These are phyloP conservation scores for Cebus imitator DNA, from an alignment of 2,113 vertebrate genomes.

Conservation along the genomic window DNA sequence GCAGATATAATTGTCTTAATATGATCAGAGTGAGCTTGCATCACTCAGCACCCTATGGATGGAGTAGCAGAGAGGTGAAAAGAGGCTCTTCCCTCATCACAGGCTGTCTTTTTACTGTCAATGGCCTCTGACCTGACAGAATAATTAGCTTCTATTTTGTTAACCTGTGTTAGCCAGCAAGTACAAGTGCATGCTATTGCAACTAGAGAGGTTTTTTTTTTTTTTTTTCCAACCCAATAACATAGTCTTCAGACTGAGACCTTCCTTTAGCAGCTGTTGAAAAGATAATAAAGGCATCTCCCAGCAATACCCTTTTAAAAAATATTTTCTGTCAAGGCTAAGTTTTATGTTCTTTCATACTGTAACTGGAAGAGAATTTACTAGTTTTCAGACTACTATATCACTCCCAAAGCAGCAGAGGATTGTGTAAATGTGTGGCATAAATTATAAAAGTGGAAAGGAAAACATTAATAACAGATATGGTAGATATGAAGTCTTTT, in stretches of 20 bases:
- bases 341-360: conserved; percentile 55
- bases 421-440: not conserved
- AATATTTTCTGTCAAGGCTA: conserved; percentile 32
- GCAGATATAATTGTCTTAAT: not conserved
- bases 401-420: conserved; percentile 42
- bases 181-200: not conserved
- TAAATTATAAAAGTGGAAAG: conserved; percentile 47
- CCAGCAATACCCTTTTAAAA: not conserved
- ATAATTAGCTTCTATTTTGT: conserved; percentile 22
- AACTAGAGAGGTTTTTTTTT: not conserved
- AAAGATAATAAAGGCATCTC: conserved; percentile 58
- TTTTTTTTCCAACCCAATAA: not conserved
- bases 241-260: not conserved
- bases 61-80: not conserved
- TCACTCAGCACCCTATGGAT: not conserved
- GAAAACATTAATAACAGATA: conserved; percentile 45
- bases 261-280: conserved; percentile 38
- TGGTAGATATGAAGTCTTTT: conserved; percentile 24
- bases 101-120: not conserved
- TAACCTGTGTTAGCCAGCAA: conserved; percentile 8
- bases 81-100: not conserved
- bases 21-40: not conserved
- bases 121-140: not conserved
- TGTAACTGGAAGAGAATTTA: conserved; percentile 63
- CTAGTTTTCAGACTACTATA: conserved; percentile 53